Evolutionary conservation across 2,797 vertebrate species (phyloP).

Genomic region (Alectoris magna): DNA sequence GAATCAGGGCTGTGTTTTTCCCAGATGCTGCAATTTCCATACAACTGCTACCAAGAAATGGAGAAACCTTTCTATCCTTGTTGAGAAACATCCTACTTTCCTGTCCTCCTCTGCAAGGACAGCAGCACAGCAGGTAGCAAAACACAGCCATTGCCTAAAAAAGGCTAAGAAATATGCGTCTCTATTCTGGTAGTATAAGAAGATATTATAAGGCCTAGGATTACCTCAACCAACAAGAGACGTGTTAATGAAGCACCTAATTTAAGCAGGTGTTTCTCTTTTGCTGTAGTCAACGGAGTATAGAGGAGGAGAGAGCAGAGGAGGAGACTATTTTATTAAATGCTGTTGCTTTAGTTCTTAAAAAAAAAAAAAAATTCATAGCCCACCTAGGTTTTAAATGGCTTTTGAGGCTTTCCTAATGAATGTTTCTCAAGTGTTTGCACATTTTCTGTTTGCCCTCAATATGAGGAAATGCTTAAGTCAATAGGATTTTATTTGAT

Average conservation of each 20-base stretch:
- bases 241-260: background rate
- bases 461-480: constrained; percentile 20
- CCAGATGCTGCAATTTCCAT: background rate
- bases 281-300: background rate
- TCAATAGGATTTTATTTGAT: constrained; percentile 51
- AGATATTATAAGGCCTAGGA: background rate
- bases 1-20: background rate
- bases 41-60: background rate
- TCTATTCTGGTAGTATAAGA: background rate
- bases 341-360: constrained; percentile 21
- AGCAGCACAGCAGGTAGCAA: background rate
- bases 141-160: background rate
- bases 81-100: background rate
- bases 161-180: background rate
- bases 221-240: background rate
- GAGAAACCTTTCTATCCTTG: background rate
- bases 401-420: constrained; percentile 52
- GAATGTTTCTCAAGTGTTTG: constrained; percentile 30
- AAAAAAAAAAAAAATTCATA: background rate
- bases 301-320: background rate
- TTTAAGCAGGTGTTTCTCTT: constrained; percentile 41
- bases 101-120: background rate
- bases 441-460: constrained; percentile 50
- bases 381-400: constrained; percentile 36
- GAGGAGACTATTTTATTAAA: background rate